Percentiles rank a stretch among this genome's conserved stretches.
Conservation (phyloP, 2,888 invertebrate genomes). For the Itoplectis maculator region DNA sequence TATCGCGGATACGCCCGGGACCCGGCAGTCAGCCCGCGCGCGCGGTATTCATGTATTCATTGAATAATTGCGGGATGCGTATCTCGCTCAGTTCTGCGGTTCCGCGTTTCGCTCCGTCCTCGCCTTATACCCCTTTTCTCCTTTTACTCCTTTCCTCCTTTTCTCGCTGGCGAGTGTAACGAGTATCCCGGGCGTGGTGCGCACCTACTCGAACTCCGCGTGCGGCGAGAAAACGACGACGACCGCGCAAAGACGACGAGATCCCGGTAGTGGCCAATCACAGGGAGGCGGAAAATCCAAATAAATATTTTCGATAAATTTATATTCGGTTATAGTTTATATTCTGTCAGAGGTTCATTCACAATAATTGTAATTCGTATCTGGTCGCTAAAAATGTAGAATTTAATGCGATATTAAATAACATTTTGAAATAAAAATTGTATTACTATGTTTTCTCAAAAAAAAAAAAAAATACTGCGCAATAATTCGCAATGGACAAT, state of each 20-base stretch:
- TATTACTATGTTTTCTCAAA: too few species aligned
- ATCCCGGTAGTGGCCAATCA: neutral
- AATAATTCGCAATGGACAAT: too few species aligned
- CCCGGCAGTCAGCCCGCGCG: too few species aligned
- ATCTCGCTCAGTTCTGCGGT: slow-evolving; percentile 64
- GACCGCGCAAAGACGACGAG: too few species aligned
- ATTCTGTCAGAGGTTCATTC: too few species aligned
- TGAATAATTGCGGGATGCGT: slow-evolving; percentile 81
- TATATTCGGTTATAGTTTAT: too few species aligned
- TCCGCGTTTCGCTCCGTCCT: slow-evolving; percentile 14
- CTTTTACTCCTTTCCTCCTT: slow-evolving; percentile 26
- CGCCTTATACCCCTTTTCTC: neutral
- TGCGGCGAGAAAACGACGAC: slow-evolving; percentile 23
- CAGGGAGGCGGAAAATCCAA: neutral
- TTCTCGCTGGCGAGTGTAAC: slow-evolving; percentile 29
- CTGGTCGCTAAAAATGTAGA: too few species aligned
- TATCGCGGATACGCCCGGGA: slow-evolving; percentile 68
- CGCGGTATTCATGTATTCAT: slow-evolving; percentile 81
- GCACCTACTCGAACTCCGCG: slow-evolving; percentile 22
- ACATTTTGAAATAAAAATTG: too few species aligned
- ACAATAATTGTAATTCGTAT: too few species aligned
- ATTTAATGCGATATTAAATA: too few species aligned
- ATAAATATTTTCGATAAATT: too few species aligned
- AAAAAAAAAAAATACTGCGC: too few species aligned
- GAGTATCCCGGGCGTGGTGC: slow-evolving; percentile 26